Percentiles rank a stretch among this genome's conserved stretches.
Conservation (phyloP, 2,888 invertebrate genomes). For the Lepidonotus clava region DNA sequence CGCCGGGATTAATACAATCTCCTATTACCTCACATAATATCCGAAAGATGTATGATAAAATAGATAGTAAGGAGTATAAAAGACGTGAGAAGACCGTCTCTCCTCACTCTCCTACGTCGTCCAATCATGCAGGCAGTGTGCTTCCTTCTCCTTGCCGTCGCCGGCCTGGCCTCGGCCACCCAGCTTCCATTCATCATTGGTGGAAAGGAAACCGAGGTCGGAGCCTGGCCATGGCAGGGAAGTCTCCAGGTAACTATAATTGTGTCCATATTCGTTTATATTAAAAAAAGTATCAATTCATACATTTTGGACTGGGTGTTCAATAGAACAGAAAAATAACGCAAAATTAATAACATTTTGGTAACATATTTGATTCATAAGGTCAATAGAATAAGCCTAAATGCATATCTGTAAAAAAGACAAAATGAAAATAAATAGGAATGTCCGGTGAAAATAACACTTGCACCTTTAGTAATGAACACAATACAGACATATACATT, state of each 20-base stretch:
- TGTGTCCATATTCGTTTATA: background rate
- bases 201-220: constrained; percentile 18
- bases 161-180: background rate
- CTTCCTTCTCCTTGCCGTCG: background rate
- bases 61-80: background rate
- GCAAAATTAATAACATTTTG: too few relatives aligned
- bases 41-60: background rate
- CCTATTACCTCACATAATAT: too few relatives aligned
- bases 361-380: too few relatives aligned
- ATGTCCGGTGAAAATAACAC: background rate
- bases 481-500: too few relatives aligned
- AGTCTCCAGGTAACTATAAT: constrained; percentile 6
- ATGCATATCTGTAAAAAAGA: background rate
- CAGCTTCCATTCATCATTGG: constrained; percentile 9
- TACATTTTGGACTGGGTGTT: background rate
- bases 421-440: background rate
- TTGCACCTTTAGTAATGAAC: background rate
- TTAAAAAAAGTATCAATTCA: background rate
- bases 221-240: constrained; percentile 27
- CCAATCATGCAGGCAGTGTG: background rate
- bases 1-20: too few relatives aligned
- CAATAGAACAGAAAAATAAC: too few relatives aligned
- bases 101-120: too few relatives aligned
- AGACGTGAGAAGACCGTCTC: too few relatives aligned
- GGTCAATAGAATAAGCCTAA: too few relatives aligned